A percentile compares a stretch with the other conserved stretches of the same genome.
Conservation (phyloP, 1,140 invertebrate genomes). For the Habropoda laboriosa region DNA sequence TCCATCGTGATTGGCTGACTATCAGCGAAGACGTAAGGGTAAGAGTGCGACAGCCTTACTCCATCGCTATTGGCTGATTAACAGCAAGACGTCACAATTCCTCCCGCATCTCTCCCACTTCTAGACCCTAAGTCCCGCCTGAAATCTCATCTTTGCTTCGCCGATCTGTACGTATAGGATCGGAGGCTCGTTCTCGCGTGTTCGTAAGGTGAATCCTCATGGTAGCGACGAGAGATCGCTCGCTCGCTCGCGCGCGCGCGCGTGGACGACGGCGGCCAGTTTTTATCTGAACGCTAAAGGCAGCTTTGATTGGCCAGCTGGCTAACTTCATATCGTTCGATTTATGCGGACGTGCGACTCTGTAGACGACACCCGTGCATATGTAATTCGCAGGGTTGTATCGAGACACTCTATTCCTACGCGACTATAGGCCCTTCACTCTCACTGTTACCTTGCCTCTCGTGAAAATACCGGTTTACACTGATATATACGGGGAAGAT, state of each 20-base stretch:
- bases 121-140: no score
- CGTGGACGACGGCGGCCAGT: background rate
- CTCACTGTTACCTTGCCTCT: no score
- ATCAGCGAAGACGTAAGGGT: no score
- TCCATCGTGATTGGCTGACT: no score
- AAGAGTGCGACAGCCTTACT: no score
- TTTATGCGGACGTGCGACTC: slow-evolving; percentile 1
- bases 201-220: slow-evolving; percentile 12
- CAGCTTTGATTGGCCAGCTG: background rate
- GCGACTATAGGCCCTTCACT: background rate
- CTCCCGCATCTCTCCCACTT: no score
- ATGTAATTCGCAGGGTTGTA: slow-evolving; percentile 18
- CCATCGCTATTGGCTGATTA: no score
- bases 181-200: background rate
- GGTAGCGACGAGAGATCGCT: background rate
- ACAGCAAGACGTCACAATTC: no score
- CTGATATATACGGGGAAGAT: slow-evolving; percentile 1
- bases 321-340: slow-evolving; percentile 14
- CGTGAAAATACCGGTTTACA: slow-evolving; percentile 14
- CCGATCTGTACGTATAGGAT: background rate
- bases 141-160: no score
- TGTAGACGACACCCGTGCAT: slow-evolving; percentile 15
- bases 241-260: no score
- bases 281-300: slow-evolving; percentile 18
- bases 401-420: background rate